These are phyloP conservation scores for Cordilura impudica DNA, from an alignment of 2,888 invertebrate species.

Conservation along the genomic window DNA sequence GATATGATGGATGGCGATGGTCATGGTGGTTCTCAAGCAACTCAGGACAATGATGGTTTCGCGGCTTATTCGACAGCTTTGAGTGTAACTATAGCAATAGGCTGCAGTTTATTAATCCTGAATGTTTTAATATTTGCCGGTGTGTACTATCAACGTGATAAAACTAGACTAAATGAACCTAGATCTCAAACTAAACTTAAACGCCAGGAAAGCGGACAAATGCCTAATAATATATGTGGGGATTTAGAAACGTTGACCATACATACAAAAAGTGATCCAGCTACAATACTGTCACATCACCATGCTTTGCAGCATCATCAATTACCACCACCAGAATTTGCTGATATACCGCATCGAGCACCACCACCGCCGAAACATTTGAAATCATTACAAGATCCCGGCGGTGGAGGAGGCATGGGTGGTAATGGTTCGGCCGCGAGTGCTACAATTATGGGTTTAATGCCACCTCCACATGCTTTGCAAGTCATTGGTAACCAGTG, in stretches of 20 bases:
- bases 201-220: conserved; percentile 90
- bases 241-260: conserved; percentile 83
- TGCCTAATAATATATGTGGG: conserved; percentile 93
- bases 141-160: conserved; percentile 94
- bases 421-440: conserved; percentile 77
- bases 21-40: conserved; percentile 78
- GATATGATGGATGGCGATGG: conserved; percentile 73
- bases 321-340: conserved; percentile 91
- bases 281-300: conserved; percentile 86
- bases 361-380: conserved; percentile 86
- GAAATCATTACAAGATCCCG: conserved; percentile 78
- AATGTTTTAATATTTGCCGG: conserved; percentile 96
- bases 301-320: conserved; percentile 88
- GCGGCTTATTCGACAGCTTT: conserved; percentile 94
- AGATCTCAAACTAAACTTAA: conserved; percentile 82
- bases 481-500: conserved; percentile 86
- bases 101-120: conserved; percentile 92
- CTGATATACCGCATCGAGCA: conserved; percentile 87
- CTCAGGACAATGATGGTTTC: conserved; percentile 89
- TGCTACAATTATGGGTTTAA: conserved; percentile 80
- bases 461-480: conserved; percentile 87
- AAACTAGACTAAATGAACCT: conserved; percentile 84
- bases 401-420: conserved; percentile 78
- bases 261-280: conserved; percentile 83
- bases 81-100: conserved; percentile 95